Conservation (phyloP, 2,113 vertebrate species). For the Carassius carassius region DNA sequence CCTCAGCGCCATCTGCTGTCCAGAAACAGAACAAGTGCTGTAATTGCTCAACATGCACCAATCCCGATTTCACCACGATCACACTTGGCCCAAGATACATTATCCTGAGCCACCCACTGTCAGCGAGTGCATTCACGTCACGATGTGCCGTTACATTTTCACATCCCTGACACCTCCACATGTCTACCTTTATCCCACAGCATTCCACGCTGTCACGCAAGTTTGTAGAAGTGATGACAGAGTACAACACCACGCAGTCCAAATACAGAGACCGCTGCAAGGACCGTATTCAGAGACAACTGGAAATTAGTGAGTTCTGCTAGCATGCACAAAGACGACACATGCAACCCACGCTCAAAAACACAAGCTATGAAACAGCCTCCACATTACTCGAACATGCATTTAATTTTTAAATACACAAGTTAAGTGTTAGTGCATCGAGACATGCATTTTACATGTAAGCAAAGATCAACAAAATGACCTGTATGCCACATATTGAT, state of each 20-base stretch:
- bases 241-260: constrained; percentile 95
- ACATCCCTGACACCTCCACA: background rate
- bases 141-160: background rate
- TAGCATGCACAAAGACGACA: background rate
- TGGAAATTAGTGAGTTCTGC: constrained; percentile 89
- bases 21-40: background rate
- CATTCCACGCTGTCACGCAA: constrained; percentile 93
- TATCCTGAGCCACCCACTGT: background rate
- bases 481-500: background rate
- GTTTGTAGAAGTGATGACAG: constrained; percentile 96
- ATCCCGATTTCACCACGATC: background rate
- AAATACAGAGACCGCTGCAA: constrained; percentile 96
- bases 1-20: constrained; percentile 28
- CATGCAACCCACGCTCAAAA: background rate
- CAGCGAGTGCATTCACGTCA: background rate
- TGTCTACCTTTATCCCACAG: constrained; percentile 61
- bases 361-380: background rate
- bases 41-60: constrained; percentile 20
- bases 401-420: background rate
- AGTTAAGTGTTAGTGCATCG: background rate
- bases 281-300: constrained; percentile 93
- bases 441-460: background rate
- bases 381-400: background rate
- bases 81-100: constrained; percentile 6
- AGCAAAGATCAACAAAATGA: background rate